phyloP scores from a whole-genome alignment of 2,888 invertebrate species.

The Eupsilia transversa region DNA sequence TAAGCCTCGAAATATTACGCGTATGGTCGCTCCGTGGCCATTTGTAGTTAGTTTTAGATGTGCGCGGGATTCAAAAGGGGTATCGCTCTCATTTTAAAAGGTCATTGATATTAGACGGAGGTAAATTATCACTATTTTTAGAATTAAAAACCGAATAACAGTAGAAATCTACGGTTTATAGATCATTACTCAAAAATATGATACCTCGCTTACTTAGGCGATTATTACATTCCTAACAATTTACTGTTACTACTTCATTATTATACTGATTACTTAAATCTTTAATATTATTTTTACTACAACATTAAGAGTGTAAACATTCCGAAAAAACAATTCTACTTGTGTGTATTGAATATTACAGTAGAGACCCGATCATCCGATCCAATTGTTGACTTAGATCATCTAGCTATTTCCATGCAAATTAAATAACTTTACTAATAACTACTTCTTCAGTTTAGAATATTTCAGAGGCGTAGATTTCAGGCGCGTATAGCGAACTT shows the following conservation, averaged over 20 bases:
- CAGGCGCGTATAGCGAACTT: background rate
- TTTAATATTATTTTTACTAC: conserved; percentile 44
- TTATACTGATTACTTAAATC: conserved; percentile 50
- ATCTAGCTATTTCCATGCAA: background rate
- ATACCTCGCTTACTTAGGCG: conserved; percentile 59
- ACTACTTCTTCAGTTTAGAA: background rate
- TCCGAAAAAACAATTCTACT: conserved; percentile 47
- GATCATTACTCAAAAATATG: conserved; percentile 40
- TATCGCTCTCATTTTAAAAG: conserved; percentile 9
- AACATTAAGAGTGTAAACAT: conserved; percentile 50
- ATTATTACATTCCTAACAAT: conserved; percentile 58
- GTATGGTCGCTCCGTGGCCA: conserved; percentile 2
- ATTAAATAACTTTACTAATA: conserved; percentile 9
- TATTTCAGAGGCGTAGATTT: background rate
- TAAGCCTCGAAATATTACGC: background rate
- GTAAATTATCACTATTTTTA: conserved; percentile 13
- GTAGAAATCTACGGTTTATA: conserved; percentile 27
- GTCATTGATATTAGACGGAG: conserved; percentile 26
- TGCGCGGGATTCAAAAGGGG: background rate
- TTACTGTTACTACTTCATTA: conserved; percentile 55
- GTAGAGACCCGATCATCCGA: conserved; percentile 45
- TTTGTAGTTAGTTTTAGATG: background rate
- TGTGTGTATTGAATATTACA: conserved; percentile 40
- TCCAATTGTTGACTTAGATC: background rate
- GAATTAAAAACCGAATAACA: conserved; percentile 13